These are phyloP conservation scores for Camponotus vicinus DNA, from an alignment of 1,140 invertebrate species.

Conservation along the genomic window DNA sequence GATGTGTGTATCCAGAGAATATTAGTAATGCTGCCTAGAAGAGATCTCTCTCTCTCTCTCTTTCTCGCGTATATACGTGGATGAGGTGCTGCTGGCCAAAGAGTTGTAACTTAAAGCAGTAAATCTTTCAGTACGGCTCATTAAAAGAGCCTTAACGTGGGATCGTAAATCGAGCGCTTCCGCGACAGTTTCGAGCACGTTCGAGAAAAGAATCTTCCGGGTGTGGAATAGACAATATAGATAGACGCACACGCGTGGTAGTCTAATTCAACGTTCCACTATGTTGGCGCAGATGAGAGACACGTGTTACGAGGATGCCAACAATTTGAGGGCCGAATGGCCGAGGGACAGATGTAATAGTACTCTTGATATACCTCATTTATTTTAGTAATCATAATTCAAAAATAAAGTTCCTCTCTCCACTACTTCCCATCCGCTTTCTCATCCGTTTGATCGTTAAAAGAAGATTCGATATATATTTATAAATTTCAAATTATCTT, in stretches of 20 bases:
- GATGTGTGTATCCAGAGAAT: background rate
- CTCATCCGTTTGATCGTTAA: background rate
- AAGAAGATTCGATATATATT: background rate
- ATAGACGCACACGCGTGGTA: background rate
- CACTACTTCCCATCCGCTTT: background rate
- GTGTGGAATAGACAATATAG: slow-evolving; percentile 28
- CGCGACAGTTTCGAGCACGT: slow-evolving; percentile 20
- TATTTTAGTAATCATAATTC: slow-evolving; percentile 39
- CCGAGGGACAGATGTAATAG: slow-evolving; percentile 5
- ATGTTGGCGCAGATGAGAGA: slow-evolving; percentile 49
- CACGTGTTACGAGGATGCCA: slow-evolving; percentile 36
- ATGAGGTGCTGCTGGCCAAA: background rate
- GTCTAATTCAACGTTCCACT: slow-evolving; percentile 25
- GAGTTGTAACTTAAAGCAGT: slow-evolving; percentile 38
- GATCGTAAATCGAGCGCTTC: slow-evolving; percentile 48
- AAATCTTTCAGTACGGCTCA: slow-evolving; percentile 51
- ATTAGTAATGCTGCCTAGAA: background rate
- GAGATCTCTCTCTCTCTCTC: no score
- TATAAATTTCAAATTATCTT: background rate
- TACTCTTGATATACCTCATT: slow-evolving; percentile 11
- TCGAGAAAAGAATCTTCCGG: background rate
- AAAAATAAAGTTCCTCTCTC: slow-evolving; percentile 14
- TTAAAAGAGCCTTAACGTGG: slow-evolving; percentile 5
- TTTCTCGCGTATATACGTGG: background rate
- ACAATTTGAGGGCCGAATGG: background rate